Percentiles rank a stretch among this genome's conserved stretches.
phyloP scores from a whole-genome alignment of 2,888 invertebrate species.

The Serrognathus titanus region DNA sequence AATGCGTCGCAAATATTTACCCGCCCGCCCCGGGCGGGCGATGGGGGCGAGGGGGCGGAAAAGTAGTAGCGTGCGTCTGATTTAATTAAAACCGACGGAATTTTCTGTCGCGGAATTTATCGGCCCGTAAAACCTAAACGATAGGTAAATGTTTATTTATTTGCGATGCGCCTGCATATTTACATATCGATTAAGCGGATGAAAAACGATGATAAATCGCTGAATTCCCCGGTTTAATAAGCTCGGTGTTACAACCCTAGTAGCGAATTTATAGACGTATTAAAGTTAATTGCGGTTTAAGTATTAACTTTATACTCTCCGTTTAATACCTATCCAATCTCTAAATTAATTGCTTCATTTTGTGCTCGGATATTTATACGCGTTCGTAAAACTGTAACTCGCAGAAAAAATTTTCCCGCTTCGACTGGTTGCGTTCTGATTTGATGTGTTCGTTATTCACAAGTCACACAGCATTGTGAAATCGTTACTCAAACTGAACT shows the following conservation, averaged over 20 bases:
- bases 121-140: constrained; percentile 12
- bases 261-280: constrained; percentile 23
- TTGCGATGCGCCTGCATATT: constrained; percentile 3
- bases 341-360: constrained; percentile 25
- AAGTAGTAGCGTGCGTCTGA: too few species aligned
- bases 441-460: too few species aligned
- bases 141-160: constrained; percentile 15
- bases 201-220: neutral
- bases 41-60: too few species aligned
- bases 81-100: constrained; percentile 3
- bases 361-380: constrained; percentile 10
- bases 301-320: constrained; percentile 16
- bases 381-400: constrained; percentile 3
- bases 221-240: constrained; percentile 1
- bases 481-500: too few species aligned
- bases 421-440: too few species aligned
- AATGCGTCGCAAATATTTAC: too few species aligned
- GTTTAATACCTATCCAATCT: constrained; percentile 3
- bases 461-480: too few species aligned
- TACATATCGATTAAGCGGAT: constrained; percentile 11
- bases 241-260: constrained; percentile 15
- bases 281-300: constrained; percentile 25
- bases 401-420: too few species aligned
- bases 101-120: constrained; percentile 8
- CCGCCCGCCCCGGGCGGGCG: too few species aligned